Base-by-base conservation (phyloP, 2,888 invertebrate species). In the Incurvaria masculella region DNA sequence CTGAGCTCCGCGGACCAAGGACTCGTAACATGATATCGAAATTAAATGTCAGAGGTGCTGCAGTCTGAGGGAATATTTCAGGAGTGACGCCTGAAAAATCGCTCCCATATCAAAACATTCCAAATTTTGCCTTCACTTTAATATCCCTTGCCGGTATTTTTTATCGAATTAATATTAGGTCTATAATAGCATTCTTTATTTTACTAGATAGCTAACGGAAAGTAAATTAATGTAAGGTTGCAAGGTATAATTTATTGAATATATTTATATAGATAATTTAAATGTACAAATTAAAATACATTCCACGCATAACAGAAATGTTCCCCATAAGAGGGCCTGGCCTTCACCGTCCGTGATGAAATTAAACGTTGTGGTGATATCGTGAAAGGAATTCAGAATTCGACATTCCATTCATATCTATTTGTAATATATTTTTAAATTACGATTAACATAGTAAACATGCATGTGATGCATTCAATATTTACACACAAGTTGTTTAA, bases 251-350 rank as follows among this genome's bases (percentile, higher is more conserved):
- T 41, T 19, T 20, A 41, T 18, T 41, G 8, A 18, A 41, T 18
- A 41, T 41, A 27, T 21, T 45, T 45, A 45, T 38, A n/a, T 45
- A 45, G 39, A 39, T 3, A 10, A 39, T 23, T 44, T 5, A 44
- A 74, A 63, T 78, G 76, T 78, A 78, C 76, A 76, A 76, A 76
- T 73, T 75, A 74, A 74, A 74, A 75, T 76, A 75, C 73, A 76
- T 73, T 72, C 74, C 67, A 65, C 71, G 72, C 73, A 70, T 38
- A 69, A 72, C 65, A 69, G 66, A 21, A 59, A 64, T 58, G 66
- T 69, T 69, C n/a, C n/a, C 33, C 11, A 66, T 64, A 60, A 60
- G 63, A 65, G 67, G 76, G 78, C 76, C 67, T 63, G 75, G 76
- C 76, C 76, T 74, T 43, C 57, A 60, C 60, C 65, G 66, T 68